Conservation (phyloP, 2,797 vertebrate species). For the Taenioides sp. region DNA sequence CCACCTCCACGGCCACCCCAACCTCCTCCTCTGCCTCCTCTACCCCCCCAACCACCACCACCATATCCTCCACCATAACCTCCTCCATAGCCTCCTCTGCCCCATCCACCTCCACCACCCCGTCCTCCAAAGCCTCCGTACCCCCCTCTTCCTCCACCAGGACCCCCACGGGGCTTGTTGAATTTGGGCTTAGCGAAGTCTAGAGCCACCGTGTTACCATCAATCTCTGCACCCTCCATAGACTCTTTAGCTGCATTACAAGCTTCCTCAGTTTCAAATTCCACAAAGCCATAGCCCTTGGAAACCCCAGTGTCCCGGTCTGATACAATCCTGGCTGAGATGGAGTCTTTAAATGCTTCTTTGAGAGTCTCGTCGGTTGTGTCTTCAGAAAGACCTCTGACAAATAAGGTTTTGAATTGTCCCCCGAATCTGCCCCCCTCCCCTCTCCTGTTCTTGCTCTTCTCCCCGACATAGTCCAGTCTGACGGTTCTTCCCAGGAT, state of each 20-base stretch:
- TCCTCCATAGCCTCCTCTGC: slow-evolving; percentile 41
- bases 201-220: slow-evolving; percentile 89
- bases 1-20: slow-evolving; percentile 57
- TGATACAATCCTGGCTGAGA: slow-evolving; percentile 89
- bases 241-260: slow-evolving; percentile 95
- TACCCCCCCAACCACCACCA: slow-evolving; percentile 24
- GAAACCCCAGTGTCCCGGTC: slow-evolving; percentile 93
- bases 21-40: slow-evolving; percentile 55
- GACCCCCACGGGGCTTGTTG: slow-evolving; percentile 78
- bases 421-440: slow-evolving; percentile 77
- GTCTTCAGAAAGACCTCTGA: slow-evolving; percentile 93
- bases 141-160: slow-evolving; percentile 46
- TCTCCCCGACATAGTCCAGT: slow-evolving; percentile 89
- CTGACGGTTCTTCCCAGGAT: slow-evolving; percentile 88
- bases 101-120: slow-evolving; percentile 17
- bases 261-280: slow-evolving; percentile 90
- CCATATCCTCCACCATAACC: slow-evolving; percentile 23
- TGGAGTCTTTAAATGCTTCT: slow-evolving; percentile 88
- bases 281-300: slow-evolving; percentile 97
- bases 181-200: slow-evolving; percentile 95
- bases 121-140: slow-evolving; percentile 38
- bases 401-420: slow-evolving; percentile 92
- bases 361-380: slow-evolving; percentile 89
- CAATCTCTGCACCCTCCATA: slow-evolving; percentile 94
- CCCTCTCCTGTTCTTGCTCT: slow-evolving; percentile 80